phyloP scores from a whole-genome alignment of 2,113 vertebrate genomes.

The Cebus imitator region DNA sequence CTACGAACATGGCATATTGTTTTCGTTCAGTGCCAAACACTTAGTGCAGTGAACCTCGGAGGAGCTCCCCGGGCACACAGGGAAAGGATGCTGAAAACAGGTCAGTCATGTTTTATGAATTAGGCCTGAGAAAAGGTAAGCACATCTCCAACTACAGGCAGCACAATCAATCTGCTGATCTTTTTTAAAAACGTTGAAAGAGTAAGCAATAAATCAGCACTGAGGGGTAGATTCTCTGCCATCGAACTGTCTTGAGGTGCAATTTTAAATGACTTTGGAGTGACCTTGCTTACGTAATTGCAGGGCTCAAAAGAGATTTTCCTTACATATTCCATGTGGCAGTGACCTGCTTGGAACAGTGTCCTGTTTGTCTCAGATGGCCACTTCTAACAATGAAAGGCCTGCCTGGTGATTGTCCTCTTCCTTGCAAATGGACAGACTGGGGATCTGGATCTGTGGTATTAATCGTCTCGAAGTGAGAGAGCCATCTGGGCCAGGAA shows the following conservation, averaged over 20 bases:
- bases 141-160: conserved; percentile 36
- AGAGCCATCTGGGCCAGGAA: neutral
- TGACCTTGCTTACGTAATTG: conserved; percentile 69
- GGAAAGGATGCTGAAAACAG: conserved; percentile 39
- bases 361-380: neutral
- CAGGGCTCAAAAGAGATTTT: conserved; percentile 1
- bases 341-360: neutral
- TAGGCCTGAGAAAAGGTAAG: conserved; percentile 58
- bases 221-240: conserved; percentile 27
- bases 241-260: conserved; percentile 29
- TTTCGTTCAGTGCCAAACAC: neutral
- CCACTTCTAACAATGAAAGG: neutral
- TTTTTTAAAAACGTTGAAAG: conserved; percentile 64
- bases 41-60: neutral
- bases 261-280: conserved; percentile 65
- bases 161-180: conserved; percentile 69
- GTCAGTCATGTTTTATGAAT: conserved; percentile 62
- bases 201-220: conserved; percentile 75
- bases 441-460: neutral
- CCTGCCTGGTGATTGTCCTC: neutral
- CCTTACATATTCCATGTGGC: neutral
- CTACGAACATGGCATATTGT: neutral
- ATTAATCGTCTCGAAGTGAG: neutral
- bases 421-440: neutral
- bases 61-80: neutral